Evolutionary conservation across 1,140 invertebrate species (phyloP), one percentile per base, ranked within the genome.

Genomic region (Lethocerus indicus): DNA sequence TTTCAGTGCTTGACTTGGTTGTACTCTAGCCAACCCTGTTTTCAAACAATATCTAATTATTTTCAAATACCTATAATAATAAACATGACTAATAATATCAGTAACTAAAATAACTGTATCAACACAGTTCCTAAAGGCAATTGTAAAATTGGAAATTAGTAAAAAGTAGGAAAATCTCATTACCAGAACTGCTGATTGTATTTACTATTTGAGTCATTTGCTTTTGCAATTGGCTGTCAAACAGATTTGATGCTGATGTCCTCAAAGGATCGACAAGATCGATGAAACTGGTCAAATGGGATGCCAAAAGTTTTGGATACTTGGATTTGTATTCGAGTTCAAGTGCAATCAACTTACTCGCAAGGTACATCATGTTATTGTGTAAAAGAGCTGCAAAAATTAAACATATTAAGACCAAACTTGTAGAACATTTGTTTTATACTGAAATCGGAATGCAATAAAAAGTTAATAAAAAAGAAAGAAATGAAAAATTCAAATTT

Each of bases 281-380:
- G 2, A 71, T 61, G 57, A 78, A 76, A 3, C 72, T 76, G 29
- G 72, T 54, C 51, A 66, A 65, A 25, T 66, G 63, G 29, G 66
- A 58, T 39, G 63, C 60, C 16, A 71, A 54, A 6, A 64, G 56
- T 18, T 55, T 13, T 1, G 68, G 67, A n/a, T 76, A 60, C 43
- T 64, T 66, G 16, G 65, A 56, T 41, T 61, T 61, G 37, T 67
- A 76, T 59, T 78, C 74, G 56, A 75, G 73, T 4, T 74, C 74
- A 44, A 81, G 62, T 6, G 71, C 76, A 42, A 78, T 69, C 25
- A 87, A 63, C 56, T 81, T 76, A 65, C 91, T 81, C 0, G 81
- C 75, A 1, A 94, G 69, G 61, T 81, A 94, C 75, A 87, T 79
- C 59, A 87, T 92, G 63, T 94, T 93, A 66, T 94, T 96, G 64